Base-by-base conservation (phyloP, 1,140 invertebrate species). In the Drosophila malerkotliana region DNA sequence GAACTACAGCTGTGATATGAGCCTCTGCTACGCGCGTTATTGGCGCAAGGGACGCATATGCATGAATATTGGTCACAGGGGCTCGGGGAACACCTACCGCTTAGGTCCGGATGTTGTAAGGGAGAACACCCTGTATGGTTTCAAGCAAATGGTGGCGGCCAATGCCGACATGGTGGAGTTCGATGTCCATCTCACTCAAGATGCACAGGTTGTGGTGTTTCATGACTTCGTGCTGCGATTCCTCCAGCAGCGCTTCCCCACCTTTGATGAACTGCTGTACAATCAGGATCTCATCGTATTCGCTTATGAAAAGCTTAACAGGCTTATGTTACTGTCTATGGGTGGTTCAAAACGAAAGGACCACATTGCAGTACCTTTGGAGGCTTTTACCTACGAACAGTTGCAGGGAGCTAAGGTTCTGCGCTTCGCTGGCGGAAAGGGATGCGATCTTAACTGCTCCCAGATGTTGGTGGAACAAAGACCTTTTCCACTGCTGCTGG, bases 401-500 rank as follows among this genome's bases (percentile, higher is more conserved):
- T 52, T 79, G 18, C 24, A 6, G 4, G 21, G 63, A 9, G 69
- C 28, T 1, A 49, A 18, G 0, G 61, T 49, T 0, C 32, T 87
- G 18, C 57, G 62, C 0, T 82, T 54, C 7, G 21, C 54, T 0
- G 28, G 47, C 51, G 30, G 15, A n/a, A 28, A 66, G 2, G 60
- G 47, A 2, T 68, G 63, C 14, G 51, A 69, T 1, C 0, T 18
- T 6, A 47, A 48, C 15, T 73, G 94, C 73, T 94, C 95, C 82
- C 93, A 96, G 75, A 94, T 96, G 81, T 84, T 95, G 47, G 95
- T 95, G 73, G 96, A 98, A 73, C 96, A 98, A 92, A 95, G 97
- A 77, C 97, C 98, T 2, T 99, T 99, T 89, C 97, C 97, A 5
- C 97, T 96, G 2, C 93, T 99, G 6, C 93, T 97, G 84, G 94